Evolutionary conservation across 1,140 invertebrate genomes (phyloP), one percentile per base, ranked within the genome.

Genomic region (Idris sp.): DNA sequence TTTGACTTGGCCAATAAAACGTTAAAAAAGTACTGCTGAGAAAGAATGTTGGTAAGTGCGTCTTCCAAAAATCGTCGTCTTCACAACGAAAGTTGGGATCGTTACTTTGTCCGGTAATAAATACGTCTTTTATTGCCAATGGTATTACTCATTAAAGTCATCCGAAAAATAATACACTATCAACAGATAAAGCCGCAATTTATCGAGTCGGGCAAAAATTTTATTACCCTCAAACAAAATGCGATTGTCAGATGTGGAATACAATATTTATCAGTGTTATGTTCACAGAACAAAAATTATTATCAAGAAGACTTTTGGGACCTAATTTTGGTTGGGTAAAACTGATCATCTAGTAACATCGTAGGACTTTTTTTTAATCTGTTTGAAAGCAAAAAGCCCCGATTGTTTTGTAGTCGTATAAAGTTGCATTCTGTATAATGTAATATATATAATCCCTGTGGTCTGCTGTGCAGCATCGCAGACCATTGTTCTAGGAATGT

Each of bases 401-500:
- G 49, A 53, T 65, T 74, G 56, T 74, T 74, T 67, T 49, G 54
- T 54, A 25, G 62, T 30, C 38, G 14, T 51, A 49, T 44, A 68
- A 65, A 64, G 11, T 36, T 48, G 36, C 22, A 6, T 4, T n/a
- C n/a, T 41, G 15, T 51, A 67, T 68, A 62, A 62, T 62, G 43
- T 61, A 62, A 67, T 56, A 35, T n/a, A n/a, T 40, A 56, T 68
- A 74, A 74, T 73, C 49, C 59, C 43, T 49, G 43, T 61, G 56
- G 51, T 36, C 49, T 58, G 28, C 49, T 53, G 19, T 4, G 19
- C 48, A 18, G 46, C 53, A 40, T 46, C 40, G 58, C 31, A 9
- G 35, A 6, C 73, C 38, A 69, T 75, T 75, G 73, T 75, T 65
- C 25, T 28, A 28, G 26, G n/a, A 40, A 75, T 69, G 73, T 69